Base-by-base conservation (phyloP, 92 coral and sea anemone species). In the Paragorgia papillata region DNA sequence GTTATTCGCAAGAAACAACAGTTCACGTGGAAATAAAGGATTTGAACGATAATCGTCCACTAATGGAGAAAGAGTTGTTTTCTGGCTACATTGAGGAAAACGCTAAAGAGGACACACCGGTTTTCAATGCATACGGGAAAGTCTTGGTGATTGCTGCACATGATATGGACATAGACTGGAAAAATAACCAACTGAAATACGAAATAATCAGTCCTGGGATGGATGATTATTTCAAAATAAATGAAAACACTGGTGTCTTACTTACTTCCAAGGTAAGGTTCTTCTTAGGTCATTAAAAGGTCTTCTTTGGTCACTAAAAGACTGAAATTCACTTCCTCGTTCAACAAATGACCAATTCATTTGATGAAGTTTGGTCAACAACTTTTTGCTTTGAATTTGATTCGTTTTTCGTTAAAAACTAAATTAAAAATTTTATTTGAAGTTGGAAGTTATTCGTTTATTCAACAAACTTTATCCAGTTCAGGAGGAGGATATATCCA, bases 1-100 rank as follows among this genome's bases (percentile, higher is more conserved):
- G 95, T 4, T 87, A 73, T 34, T 81, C 82, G 35, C 90, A 83
- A 40, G 82, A 79, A 31, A 74, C 90, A 14, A 84, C 81, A 35
- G 87, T 85, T 9, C 76, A 75, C 25, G 75, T 94, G n/a, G 74
- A 83, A 43, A 87, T 91, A 32, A 68, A 81, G 26, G 89, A 94
- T 79, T 57, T 79, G 76, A 94, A 94, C 39, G 98, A 94, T 88
- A 89, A 94, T 76, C 57, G 87, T 22, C 98, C 98, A 17, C 67
- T 53, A 69, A 88, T 91, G 44, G 82, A 82, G 70, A 76, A 76
- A 12, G 75, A 43, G 10, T 58, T 50, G 37, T 79, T 83, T 67
- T 30, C 34, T 57, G 98, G 97, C 53, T 92, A 85, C 76, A 89
- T 94, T 75, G 60, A 70, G 21, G 98, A 94, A 74, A 86, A 85